Evolutionary conservation across 2,888 invertebrate genomes (phyloP).

Genomic region (Polymixis lichenea): DNA sequence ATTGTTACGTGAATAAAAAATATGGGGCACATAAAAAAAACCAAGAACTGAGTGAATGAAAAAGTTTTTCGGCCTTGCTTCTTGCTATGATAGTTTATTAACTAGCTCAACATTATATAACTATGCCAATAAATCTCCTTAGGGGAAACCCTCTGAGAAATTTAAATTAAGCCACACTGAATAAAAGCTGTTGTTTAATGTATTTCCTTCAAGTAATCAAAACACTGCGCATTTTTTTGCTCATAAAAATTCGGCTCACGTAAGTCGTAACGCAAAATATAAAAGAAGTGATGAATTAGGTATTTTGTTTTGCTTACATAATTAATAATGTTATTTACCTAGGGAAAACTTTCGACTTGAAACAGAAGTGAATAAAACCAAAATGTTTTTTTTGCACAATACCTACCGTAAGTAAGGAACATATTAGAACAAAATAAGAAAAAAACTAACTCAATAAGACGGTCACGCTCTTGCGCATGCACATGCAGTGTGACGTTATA

Average conservation of each 20-base stretch:
- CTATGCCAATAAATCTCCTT: not conserved
- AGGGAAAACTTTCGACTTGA: not conserved
- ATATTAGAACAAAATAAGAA: not conserved
- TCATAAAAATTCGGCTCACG: conserved; percentile 49
- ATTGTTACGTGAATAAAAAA: no score
- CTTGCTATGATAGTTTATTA: not conserved
- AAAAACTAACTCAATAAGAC: not conserved
- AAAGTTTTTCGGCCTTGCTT: not conserved
- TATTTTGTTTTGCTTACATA: conserved; percentile 16
- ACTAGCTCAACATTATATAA: not conserved
- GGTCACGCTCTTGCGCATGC: no score
- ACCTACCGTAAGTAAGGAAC: not conserved
- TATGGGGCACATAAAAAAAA: no score
- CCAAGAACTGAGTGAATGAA: not conserved
- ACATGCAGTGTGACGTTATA: no score
- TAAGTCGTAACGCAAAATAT: conserved; percentile 42
- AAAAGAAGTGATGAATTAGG: conserved; percentile 47
- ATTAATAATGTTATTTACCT: not conserved
- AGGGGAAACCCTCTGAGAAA: not conserved
- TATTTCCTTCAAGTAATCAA: conserved; percentile 49
- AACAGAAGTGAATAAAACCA: not conserved
- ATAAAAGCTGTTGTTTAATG: conserved; percentile 45
- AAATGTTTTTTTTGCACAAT: not conserved
- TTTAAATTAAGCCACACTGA: conserved; percentile 28
- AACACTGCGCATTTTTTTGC: conserved; percentile 26